phyloP scores from a whole-genome alignment of 2,797 vertebrate species.

The Gymnoscopelus braueri region DNA sequence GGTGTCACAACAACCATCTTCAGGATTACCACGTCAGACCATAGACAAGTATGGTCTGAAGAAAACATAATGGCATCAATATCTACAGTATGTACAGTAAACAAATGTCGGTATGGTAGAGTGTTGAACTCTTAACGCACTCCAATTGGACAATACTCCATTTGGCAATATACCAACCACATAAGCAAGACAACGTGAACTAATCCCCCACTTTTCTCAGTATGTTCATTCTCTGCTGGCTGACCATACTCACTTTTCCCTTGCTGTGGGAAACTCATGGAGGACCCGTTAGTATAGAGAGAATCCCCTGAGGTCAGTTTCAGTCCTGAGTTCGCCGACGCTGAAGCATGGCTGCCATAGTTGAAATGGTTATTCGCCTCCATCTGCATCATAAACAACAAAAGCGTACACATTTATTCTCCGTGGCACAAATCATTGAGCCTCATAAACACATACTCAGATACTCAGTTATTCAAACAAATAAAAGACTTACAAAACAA shows the following conservation, averaged over 20 bases:
- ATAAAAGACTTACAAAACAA: too few species aligned
- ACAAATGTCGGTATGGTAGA: background rate
- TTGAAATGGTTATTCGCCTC: slow-evolving; percentile 96
- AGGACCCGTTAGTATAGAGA: slow-evolving; percentile 91
- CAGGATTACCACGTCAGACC: too few species aligned
- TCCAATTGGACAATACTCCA: background rate
- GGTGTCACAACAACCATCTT: too few species aligned
- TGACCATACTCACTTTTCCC: slow-evolving; percentile 90
- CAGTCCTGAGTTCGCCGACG: slow-evolving; percentile 94
- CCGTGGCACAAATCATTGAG: too few species aligned
- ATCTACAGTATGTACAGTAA: too few species aligned
- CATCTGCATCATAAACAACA: slow-evolving; percentile 81
- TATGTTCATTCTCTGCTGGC: background rate
- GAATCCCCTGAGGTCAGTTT: slow-evolving; percentile 96
- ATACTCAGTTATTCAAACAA: too few species aligned
- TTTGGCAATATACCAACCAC: background rate
- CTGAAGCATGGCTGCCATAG: slow-evolving; percentile 88
- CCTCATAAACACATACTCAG: too few species aligned
- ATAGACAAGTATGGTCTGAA: too few species aligned
- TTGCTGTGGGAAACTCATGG: slow-evolving; percentile 91
- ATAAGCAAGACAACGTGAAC: too few species aligned
- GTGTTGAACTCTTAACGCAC: too few species aligned
- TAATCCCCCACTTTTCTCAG: background rate
- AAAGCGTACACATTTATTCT: background rate
- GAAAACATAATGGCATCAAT: too few species aligned